phyloP scores from a whole-genome alignment of 2,888 invertebrate species.

The Ephialtes manifestator region DNA sequence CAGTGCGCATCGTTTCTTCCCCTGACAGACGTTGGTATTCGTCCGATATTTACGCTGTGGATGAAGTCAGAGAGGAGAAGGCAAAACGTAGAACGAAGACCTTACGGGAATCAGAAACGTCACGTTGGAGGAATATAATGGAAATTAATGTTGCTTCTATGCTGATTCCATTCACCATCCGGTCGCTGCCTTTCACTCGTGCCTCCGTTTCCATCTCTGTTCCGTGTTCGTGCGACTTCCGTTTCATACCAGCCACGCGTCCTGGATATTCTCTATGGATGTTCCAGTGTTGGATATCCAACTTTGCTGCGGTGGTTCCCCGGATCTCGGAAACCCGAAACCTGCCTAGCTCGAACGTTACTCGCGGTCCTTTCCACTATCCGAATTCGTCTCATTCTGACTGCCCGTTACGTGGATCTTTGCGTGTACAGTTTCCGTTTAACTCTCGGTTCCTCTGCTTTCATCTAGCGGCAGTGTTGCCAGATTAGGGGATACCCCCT shows the following conservation, averaged over 20 bases:
- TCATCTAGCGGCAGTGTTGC: not conserved
- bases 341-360: conserved; percentile 51
- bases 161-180: conserved; percentile 73
- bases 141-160: conserved; percentile 80
- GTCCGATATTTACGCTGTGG: conserved; percentile 8
- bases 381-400: conserved; percentile 19
- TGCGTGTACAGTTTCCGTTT: conserved; percentile 11
- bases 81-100: conserved; percentile 61
- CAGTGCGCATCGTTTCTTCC: conserved; percentile 47
- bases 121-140: conserved; percentile 76
- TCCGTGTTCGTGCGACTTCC: conserved; percentile 25
- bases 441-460: conserved; percentile 6
- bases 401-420: conserved; percentile 11
- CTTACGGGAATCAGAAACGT: conserved; percentile 69
- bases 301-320: conserved; percentile 60
- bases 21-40: conserved; percentile 24
- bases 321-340: conserved; percentile 66
- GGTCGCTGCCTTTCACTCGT: conserved; percentile 49
- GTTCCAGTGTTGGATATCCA: not conserved
- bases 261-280: conserved; percentile 10
- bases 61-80: conserved; percentile 56
- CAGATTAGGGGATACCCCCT: too few relatives aligned
- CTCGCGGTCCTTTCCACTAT: conserved; percentile 47
- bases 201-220: conserved; percentile 47
- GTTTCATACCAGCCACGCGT: conserved; percentile 10